phyloP scores from a whole-genome alignment of 2,113 vertebrate species.

The Pagrus major region DNA sequence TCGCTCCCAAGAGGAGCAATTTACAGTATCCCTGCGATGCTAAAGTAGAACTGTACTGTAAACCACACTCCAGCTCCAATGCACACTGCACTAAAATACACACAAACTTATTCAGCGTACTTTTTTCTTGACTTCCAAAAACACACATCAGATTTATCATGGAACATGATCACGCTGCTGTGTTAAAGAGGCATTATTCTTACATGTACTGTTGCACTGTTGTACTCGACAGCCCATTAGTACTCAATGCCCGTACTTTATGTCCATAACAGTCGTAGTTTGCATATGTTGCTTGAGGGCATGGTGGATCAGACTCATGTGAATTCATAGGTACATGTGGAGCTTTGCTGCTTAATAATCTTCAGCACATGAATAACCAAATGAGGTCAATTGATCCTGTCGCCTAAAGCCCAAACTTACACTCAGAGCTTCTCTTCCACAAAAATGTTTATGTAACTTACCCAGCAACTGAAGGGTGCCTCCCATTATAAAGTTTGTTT shows the following conservation, averaged over 20 bases:
- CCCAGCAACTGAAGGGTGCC: neutral
- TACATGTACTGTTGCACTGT: neutral
- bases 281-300: slow-evolving; percentile 52
- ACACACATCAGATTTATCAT: slow-evolving; percentile 19
- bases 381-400: slow-evolving; percentile 61
- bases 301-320: slow-evolving; percentile 38
- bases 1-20: slow-evolving; percentile 46
- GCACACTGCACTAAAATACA: slow-evolving; percentile 12
- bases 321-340: slow-evolving; percentile 43
- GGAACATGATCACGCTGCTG: neutral
- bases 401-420: slow-evolving; percentile 33
- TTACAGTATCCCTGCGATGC: slow-evolving; percentile 27
- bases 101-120: neutral
- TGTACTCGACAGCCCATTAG: slow-evolving; percentile 29
- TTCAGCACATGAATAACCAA: slow-evolving; percentile 65
- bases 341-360: slow-evolving; percentile 56
- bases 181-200: slow-evolving; percentile 18
- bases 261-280: slow-evolving; percentile 29
- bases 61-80: slow-evolving; percentile 8
- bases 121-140: slow-evolving; percentile 26
- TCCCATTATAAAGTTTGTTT: slow-evolving; percentile 13
- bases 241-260: slow-evolving; percentile 24
- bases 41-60: slow-evolving; percentile 21
- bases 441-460: neutral
- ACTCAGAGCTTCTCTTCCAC: slow-evolving; percentile 3